These are phyloP conservation scores for Phrynocephalus vlangalii DNA, from an alignment of 2,797 vertebrate genomes.

Conservation along the genomic window DNA sequence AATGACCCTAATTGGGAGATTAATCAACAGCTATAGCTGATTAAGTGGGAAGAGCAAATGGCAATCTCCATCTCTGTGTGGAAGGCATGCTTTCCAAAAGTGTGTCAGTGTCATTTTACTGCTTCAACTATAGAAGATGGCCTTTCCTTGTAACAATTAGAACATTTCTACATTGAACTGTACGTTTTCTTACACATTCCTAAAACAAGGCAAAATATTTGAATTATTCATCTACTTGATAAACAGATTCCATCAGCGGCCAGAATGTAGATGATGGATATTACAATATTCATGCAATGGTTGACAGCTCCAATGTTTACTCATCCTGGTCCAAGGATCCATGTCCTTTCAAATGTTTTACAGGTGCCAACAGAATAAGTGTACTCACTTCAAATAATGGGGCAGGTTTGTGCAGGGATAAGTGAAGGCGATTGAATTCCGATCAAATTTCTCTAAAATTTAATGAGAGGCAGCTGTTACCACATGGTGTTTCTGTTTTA, in stretches of 20 bases:
- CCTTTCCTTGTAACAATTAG: not conserved
- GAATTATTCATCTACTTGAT: not conserved
- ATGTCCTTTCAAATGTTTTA: not conserved
- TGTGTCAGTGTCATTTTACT: not conserved
- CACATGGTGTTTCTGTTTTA: not conserved
- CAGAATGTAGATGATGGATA: not conserved
- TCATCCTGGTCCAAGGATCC: not conserved
- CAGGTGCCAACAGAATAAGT: not conserved
- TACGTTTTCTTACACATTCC: not conserved
- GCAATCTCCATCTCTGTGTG: too few species aligned
- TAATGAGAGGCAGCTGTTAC: not conserved
- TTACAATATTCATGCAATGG: not conserved
- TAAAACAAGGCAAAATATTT: not conserved
- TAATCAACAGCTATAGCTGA: not conserved
- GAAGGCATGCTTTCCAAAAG: not conserved
- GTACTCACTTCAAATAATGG: not conserved
- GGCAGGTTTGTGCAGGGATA: not conserved
- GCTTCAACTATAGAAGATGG: not conserved
- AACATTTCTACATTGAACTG: not conserved
- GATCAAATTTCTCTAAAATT: too few species aligned
- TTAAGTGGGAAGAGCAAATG: not conserved
- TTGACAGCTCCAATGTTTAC: not conserved
- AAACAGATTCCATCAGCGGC: too few species aligned
- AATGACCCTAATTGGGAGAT: not conserved
- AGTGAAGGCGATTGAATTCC: not conserved